Conservation (phyloP, 2,888 invertebrate genomes). For the Hecatera dysodea region DNA sequence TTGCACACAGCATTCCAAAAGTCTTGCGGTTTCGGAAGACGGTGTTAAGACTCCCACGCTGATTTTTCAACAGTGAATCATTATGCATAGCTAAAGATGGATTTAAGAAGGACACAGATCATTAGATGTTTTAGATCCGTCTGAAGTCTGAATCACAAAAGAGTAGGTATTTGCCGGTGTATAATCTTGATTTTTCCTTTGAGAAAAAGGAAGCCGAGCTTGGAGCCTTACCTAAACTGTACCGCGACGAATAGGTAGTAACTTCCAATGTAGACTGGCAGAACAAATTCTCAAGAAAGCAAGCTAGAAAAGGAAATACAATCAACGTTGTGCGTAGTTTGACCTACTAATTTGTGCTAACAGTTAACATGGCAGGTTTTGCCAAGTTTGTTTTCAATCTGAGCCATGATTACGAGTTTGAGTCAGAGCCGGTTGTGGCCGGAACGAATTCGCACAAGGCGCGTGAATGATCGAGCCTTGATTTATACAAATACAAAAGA, state of each 20-base stretch:
- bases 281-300: conserved; percentile 1
- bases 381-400: conserved; percentile 72
- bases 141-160: conserved; percentile 36
- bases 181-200: neutral
- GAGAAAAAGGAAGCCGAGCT: no score
- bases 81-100: conserved; percentile 38
- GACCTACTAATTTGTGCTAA: conserved; percentile 52
- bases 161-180: neutral
- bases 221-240: neutral
- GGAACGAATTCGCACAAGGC: conserved; percentile 77
- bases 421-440: conserved; percentile 70
- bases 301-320: conserved; percentile 8
- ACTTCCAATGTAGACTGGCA: neutral
- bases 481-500: conserved; percentile 63
- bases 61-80: conserved; percentile 58
- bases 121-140: conserved; percentile 32
- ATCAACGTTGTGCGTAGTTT: conserved; percentile 20
- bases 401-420: conserved; percentile 68
- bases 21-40: conserved; percentile 56
- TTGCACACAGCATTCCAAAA: conserved; percentile 39
- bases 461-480: conserved; percentile 77
- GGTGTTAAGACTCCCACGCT: conserved; percentile 55
- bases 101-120: conserved; percentile 36
- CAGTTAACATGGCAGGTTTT: conserved; percentile 56
- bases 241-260: neutral